These are phyloP conservation scores for Apus apus DNA, from an alignment of 2,113 vertebrate genomes.

Conservation along the genomic window DNA sequence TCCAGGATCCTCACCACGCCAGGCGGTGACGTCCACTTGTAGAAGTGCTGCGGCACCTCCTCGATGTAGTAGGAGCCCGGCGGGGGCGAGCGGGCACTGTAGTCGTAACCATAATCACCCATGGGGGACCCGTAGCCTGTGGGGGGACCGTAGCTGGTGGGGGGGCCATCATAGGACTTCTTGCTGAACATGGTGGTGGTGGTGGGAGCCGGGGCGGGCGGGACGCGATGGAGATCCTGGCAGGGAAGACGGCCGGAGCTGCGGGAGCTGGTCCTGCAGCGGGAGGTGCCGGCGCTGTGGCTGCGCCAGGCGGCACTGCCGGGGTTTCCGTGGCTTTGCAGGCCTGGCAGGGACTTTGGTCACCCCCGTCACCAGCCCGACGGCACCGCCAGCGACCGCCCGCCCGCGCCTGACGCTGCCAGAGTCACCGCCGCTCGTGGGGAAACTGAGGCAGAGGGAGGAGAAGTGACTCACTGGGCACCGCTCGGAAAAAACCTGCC, in stretches of 20 bases:
- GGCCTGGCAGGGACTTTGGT: not conserved
- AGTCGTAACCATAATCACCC: constrained; percentile 53
- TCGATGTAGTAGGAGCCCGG: constrained; percentile 80
- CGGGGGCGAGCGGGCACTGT: constrained; percentile 23
- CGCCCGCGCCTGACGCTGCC: not conserved
- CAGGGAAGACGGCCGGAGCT: accelerated
- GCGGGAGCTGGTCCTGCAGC: accelerated
- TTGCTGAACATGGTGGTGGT: not conserved
- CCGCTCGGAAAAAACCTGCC: not conserved
- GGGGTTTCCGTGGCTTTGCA: not conserved
- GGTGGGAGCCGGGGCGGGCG: too few relatives aligned
- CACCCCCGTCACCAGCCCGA: not conserved
- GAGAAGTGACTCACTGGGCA: not conserved
- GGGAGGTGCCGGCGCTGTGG: not conserved
- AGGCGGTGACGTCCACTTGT: constrained; percentile 84
- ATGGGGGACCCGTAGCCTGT: constrained; percentile 33
- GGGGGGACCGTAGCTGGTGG: constrained; percentile 36
- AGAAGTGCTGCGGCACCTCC: constrained; percentile 80
- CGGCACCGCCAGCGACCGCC: not conserved
- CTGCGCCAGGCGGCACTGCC: not conserved
- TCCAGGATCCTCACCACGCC: constrained; percentile 80
- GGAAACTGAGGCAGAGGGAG: not conserved
- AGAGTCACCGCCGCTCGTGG: accelerated
- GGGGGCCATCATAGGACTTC: not conserved
- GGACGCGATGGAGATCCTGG: not conserved